Conservation (phyloP, 2,797 vertebrate species). For the Propithecus deckenii region DNA sequence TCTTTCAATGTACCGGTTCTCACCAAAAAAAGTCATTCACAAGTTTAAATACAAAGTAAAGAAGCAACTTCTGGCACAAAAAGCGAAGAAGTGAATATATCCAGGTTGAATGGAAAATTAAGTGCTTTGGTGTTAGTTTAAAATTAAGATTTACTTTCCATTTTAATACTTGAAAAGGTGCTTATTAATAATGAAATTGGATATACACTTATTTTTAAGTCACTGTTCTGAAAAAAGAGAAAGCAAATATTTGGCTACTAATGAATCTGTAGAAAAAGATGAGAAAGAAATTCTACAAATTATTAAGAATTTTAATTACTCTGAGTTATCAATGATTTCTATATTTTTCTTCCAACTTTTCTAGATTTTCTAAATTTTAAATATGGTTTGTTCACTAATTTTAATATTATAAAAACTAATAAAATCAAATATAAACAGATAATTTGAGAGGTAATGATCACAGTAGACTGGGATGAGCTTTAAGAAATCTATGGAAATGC, state of each 20-base stretch:
- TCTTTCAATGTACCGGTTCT: not conserved
- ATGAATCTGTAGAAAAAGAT: not conserved
- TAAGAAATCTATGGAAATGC: not conserved
- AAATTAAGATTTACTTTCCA: not conserved
- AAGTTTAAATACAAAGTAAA: not conserved
- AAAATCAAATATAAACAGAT: not conserved
- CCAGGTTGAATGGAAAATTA: not conserved
- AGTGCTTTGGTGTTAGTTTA: not conserved
- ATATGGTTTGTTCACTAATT: not conserved
- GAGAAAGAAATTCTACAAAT: not conserved
- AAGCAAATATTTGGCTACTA: not conserved
- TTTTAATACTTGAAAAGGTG: not conserved
- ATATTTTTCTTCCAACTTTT: not conserved
- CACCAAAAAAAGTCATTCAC: not conserved
- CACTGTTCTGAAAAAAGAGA: not conserved
- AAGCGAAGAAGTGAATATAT: not conserved
- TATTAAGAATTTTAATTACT: not conserved
- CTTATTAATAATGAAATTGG: not conserved
- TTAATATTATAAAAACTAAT: not conserved
- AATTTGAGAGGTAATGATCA: not conserved
- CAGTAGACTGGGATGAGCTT: not conserved
- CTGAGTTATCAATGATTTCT: not conserved
- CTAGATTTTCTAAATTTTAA: not conserved
- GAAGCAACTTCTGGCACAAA: not conserved
- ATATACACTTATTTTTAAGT: not conserved